Evolutionary conservation across 2,797 vertebrate species (phyloP).

Genomic region (Manis javanica): DNA sequence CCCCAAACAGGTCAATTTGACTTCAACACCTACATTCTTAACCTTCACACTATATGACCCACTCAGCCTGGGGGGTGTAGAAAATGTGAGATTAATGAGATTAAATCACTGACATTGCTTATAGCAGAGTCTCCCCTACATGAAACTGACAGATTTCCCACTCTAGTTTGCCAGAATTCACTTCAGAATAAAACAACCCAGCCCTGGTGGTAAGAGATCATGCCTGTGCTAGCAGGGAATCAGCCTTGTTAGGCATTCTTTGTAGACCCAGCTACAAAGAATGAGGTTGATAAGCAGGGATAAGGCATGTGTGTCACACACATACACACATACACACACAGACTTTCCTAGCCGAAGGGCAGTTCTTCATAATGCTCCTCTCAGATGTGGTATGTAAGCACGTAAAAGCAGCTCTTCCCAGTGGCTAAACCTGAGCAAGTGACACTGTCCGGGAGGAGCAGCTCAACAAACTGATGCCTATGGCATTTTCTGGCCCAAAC

Average conservation of each 20-base stretch:
- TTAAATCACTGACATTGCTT: background rate
- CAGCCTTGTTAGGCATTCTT: background rate
- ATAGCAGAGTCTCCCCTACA: background rate
- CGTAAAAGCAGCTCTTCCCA: background rate
- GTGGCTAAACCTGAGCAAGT: background rate
- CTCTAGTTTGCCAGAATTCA: background rate
- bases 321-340: background rate
- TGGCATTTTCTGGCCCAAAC: background rate
- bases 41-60: accelerated
- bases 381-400: background rate
- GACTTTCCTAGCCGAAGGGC: background rate
- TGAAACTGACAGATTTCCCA: too few species aligned
- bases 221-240: background rate
- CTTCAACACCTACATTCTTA: background rate
- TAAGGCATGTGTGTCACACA: too few species aligned
- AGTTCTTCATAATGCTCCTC: background rate
- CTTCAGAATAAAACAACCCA: background rate
- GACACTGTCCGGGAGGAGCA: background rate
- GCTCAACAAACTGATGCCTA: background rate
- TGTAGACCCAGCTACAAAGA: background rate
- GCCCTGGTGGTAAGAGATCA: background rate
- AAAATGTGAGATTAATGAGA: too few species aligned
- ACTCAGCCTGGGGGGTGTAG: accelerated
- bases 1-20: background rate
- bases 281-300: background rate